Base-by-base conservation (phyloP, 35 echinoderm and acorn worm genomes). In the Holothuria glaberrima region DNA sequence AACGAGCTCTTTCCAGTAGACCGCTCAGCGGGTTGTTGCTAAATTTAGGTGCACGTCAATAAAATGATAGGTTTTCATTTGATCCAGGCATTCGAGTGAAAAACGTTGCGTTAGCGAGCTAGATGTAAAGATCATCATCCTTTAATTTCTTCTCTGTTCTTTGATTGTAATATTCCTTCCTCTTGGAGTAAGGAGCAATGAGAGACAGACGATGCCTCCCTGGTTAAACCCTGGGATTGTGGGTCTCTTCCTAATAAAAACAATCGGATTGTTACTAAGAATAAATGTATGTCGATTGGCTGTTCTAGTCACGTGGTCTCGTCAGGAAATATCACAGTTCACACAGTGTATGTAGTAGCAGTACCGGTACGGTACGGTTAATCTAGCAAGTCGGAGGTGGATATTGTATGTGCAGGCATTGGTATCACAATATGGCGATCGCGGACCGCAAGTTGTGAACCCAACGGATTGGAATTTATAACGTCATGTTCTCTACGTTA, bases 251-350 rank as follows among this genome's bases (percentile, higher is more conserved):
- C 30, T 84, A 84, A 78, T 84, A 84, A 84, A 61, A 84, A 84
- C 80, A 84, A 84, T 84, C 59, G 80, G 80, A 36, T 84, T 84
- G 80, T 84, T 84, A 61, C 80, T 84, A 84, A 61, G 20, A 84
- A 84, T 84, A 84, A 84, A 60, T 36, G 33, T 12, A 17, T 36
- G 25, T 6, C 59, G 80, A 84, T 84, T 84, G 80, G 80, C 59
- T 35, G 32, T 84, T 30, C 5, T 16, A 59, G 30, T 61, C 80
- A 84, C 80, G 34, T 84, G 80, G 58, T 29, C 52, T 57, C 31
- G 80, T 61, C 80, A 84, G 80, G 80, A 84, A 84, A 84, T 84
- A 84, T 84, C 80, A 84, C 80, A 84, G 80, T 84, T 84, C 80
- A 84, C 26, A 84, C 46, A 58, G 80, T 63, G 30, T 61, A 38